Conservation (phyloP, 1,140 invertebrate genomes). For the Drosophila dunni region DNA sequence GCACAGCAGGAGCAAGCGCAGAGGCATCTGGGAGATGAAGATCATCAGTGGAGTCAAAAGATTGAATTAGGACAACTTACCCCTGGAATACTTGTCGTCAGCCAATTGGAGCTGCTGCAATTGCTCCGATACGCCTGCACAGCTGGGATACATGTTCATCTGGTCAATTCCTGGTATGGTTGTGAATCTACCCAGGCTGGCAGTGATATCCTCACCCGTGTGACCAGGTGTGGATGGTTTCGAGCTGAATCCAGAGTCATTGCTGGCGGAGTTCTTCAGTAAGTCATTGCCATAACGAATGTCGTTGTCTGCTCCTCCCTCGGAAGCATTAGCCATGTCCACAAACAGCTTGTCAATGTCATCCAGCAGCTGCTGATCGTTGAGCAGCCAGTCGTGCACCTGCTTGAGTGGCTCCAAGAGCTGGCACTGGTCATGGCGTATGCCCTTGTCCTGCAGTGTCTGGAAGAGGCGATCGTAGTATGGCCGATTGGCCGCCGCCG, state of each 20-base stretch:
- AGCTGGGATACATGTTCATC: slow-evolving; percentile 80
- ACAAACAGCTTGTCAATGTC: slow-evolving; percentile 86
- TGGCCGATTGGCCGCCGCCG: slow-evolving; percentile 86
- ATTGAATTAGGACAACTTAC: slow-evolving; percentile 12
- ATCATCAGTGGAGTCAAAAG: neutral
- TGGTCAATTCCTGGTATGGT: slow-evolving; percentile 78
- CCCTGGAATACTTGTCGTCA: slow-evolving; percentile 26
- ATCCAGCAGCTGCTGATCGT: slow-evolving; percentile 86
- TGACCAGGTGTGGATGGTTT: slow-evolving; percentile 78
- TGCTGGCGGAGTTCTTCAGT: slow-evolving; percentile 67
- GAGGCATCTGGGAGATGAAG: neutral
- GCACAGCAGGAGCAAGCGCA: neutral
- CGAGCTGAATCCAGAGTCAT: slow-evolving; percentile 81
- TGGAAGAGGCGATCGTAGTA: slow-evolving; percentile 86
- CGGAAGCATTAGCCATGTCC: slow-evolving; percentile 76
- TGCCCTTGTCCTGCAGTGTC: slow-evolving; percentile 85
- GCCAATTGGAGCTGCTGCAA: slow-evolving; percentile 69
- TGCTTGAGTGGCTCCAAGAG: slow-evolving; percentile 86
- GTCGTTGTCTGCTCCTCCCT: slow-evolving; percentile 29
- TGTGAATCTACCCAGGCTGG: slow-evolving; percentile 60
- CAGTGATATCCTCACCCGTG: slow-evolving; percentile 53
- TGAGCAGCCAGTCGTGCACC: slow-evolving; percentile 86
- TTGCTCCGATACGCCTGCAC: slow-evolving; percentile 59
- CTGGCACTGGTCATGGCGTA: slow-evolving; percentile 85
- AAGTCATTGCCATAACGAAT: slow-evolving; percentile 56